Evolutionary conservation across 2,888 invertebrate species (phyloP).

Genomic region (Horisme vitalbata): DNA sequence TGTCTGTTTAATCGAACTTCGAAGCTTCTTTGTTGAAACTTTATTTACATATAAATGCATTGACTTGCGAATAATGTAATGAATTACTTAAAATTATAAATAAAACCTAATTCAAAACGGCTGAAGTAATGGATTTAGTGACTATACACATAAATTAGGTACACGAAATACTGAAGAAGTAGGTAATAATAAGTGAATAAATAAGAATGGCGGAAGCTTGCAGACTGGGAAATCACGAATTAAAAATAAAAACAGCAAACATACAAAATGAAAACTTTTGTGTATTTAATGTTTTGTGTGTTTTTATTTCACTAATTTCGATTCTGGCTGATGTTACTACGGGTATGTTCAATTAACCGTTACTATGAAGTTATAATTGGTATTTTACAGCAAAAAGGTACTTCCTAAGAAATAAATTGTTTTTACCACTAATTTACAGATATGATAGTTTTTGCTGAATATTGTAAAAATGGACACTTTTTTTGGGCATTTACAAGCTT

Average conservation of each 20-base stretch:
- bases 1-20: conserved; percentile 17
- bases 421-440: conserved; percentile 69
- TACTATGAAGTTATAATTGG: too few species aligned
- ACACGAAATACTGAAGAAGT: background rate
- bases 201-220: conserved; percentile 73
- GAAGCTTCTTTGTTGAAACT: conserved; percentile 31
- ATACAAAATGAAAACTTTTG: conserved; percentile 75
- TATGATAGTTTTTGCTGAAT: conserved; percentile 80
- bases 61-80: too few species aligned
- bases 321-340: conserved; percentile 83
- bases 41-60: conserved; percentile 30
- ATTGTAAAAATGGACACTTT: conserved; percentile 78
- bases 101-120: background rate
- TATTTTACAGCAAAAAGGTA: too few species aligned
- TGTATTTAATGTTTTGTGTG: conserved; percentile 77
- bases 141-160: conserved; percentile 21
- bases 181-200: conserved; percentile 2
- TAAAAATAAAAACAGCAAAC: conserved; percentile 56
- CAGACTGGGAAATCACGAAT: conserved; percentile 60
- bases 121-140: conserved; percentile 22
- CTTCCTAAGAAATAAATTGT: too few species aligned
- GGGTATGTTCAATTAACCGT: conserved; percentile 62
- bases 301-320: conserved; percentile 81
- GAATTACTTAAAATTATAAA: conserved; percentile 11
- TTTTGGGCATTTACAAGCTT: conserved; percentile 82